Percentiles rank a stretch among this genome's conserved stretches.
Conservation (phyloP, 92 coral and sea anemone species). For the Epizoanthus illoricatus region DNA sequence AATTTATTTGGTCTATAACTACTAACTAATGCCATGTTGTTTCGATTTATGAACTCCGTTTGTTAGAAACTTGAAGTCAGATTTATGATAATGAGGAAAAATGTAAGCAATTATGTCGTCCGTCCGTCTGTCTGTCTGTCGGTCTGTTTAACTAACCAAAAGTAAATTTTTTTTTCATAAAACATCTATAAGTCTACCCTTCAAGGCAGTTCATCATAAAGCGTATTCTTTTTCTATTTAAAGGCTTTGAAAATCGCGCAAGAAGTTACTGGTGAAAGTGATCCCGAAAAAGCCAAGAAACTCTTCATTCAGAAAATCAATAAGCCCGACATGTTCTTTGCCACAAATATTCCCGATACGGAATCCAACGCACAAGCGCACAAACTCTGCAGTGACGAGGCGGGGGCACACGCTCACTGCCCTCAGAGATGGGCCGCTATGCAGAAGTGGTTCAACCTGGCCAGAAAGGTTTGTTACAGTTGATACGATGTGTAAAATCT, state of each 20-base stretch:
- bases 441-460: constrained; percentile 73
- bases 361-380: constrained; percentile 67
- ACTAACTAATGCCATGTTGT: too few species aligned
- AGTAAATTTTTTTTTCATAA: too few species aligned
- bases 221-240: not conserved
- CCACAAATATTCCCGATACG: constrained; percentile 53
- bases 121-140: too few species aligned
- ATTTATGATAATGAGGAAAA: too few species aligned
- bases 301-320: constrained; percentile 60
- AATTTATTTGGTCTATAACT: too few species aligned
- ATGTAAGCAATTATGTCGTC: too few species aligned
- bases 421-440: constrained; percentile 88
- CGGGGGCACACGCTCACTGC: constrained; percentile 66
- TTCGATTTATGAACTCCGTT: too few species aligned
- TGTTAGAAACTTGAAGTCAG: too few species aligned
- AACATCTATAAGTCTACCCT: too few species aligned
- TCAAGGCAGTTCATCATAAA: too few species aligned
- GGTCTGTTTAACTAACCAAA: too few species aligned
- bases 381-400: constrained; percentile 53
- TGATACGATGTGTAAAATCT: too few species aligned
- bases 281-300: constrained; percentile 58
- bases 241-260: constrained; percentile 81
- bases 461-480: constrained; percentile 50
- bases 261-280: constrained; percentile 49
- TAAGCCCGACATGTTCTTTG: constrained; percentile 66